Base-by-base conservation (phyloP, 2,797 vertebrate species). In the Tangara arthus region DNA sequence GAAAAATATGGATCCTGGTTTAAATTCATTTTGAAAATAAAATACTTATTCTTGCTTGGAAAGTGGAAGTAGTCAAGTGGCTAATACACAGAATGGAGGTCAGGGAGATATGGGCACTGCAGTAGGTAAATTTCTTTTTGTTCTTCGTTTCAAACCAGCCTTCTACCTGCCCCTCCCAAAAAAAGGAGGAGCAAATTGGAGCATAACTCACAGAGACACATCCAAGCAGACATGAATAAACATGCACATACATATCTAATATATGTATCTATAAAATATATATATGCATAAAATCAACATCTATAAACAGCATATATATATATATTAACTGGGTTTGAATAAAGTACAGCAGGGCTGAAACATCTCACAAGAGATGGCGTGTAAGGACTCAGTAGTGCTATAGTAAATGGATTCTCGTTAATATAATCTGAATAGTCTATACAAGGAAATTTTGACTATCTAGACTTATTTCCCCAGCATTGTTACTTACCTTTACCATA, bases 101-200 rank as follows among this genome's bases (percentile, higher is more conserved):
- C 18, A 46, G 7, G 18, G 17, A 59, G 5, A 24, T 79, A 65
- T 4, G 19, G 12, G 5, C 9, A 79, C 23, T 63, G 35, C 3
- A 10, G 21, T 1, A 35, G 1, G 8, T n/a, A 70, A 49, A n/a
- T 39, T 71, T 75, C 2, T 11, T 72, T 64, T 61, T n/a, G 3
- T 53, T 87, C 14, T 14, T 50, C 35, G 2, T 4, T 57, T 78
- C 16, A 56, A 89, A 79, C 1, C 3, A 9, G 3, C 1, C 12
- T 5, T 30, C 15, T 24, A 26, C 7, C 15, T 2, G 0, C 6
- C 2, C 13, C 1, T 4, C 3, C 3, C 35, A 13, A 37, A 37
- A 32, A 46, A 28, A 27, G 1, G 9, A 37, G 27, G 4, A 73
- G 12, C 8, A 91, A 77, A 84, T 17, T 9, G 68, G 12, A 80